Conservation (phyloP, 2,797 vertebrate genomes). For the Pseudochromis fuscus region DNA sequence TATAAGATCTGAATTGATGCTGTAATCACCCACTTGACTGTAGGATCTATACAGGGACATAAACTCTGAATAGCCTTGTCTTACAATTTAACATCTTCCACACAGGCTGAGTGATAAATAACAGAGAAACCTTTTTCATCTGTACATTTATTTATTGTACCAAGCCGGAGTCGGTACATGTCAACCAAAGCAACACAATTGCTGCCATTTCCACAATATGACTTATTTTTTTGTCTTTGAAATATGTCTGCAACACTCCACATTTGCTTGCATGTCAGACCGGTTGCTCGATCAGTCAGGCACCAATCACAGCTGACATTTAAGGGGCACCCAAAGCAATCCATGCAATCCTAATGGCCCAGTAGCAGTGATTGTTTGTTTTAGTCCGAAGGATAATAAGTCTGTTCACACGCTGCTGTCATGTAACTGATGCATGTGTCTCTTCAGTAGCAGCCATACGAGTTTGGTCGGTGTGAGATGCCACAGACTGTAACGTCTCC, state of each 20-base stretch:
- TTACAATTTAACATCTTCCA: neutral
- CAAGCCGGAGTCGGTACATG: no score
- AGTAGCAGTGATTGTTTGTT: neutral
- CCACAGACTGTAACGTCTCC: no score
- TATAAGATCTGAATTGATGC: no score
- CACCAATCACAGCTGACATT: slow-evolving; percentile 16
- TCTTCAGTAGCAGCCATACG: neutral
- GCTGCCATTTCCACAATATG: neutral
- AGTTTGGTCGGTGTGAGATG: neutral
- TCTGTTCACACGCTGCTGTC: neutral
- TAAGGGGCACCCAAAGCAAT: slow-evolving; percentile 1
- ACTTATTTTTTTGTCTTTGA: neutral
- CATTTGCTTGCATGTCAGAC: neutral
- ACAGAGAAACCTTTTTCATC: no score
- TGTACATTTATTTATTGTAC: no score
- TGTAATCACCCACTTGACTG: no score
- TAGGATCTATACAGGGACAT: no score
- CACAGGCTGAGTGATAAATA: no score
- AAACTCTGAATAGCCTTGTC: neutral
- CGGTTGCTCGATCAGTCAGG: neutral
- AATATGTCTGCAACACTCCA: neutral
- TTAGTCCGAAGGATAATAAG: neutral
- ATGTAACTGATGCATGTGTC: neutral
- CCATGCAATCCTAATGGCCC: neutral
- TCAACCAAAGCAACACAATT: no score